Base-by-base conservation (phyloP, 2,113 vertebrate species). In the Pleuronectes platessa region DNA sequence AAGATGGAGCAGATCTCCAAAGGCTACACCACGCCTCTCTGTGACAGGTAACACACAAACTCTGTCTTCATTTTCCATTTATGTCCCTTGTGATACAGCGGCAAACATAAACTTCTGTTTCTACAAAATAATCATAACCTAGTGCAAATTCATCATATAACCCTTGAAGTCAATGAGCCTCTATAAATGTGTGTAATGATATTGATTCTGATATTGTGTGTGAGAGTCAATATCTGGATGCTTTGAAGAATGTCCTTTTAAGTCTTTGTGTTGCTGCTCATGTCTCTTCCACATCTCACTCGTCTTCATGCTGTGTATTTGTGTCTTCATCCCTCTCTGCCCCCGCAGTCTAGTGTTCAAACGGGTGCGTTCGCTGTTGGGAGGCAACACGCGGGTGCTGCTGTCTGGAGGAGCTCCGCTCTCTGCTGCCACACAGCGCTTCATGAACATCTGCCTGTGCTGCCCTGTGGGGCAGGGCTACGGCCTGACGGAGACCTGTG, bases 391-490 rank as follows among this genome's bases (percentile, higher is more conserved):
- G 1, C 95, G 97, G 1, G 68, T 98, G 27, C 92, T 99, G 61
- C 90, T 99, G 11, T 99, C 96, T 27, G 98, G 98, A 0, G 98
- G 98, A 6, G 98, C 98, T 20, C 98, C 98, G 0, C 95, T 99
- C 2, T 99, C 98, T 0, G 96, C 97, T 0, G 93, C 96, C 47
- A 99, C 98, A 0, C 98, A 99, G 83, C 93, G 95, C n/a, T 99
- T 99, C 92, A 99, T 99, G 98, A 99, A 99, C 83, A 97, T 99
- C 88, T 99, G 98, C 55, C 96, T 99, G 86, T 99, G 98, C 88
- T 99, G 98, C 90, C 95, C 98, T 0, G 98, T 99, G 72, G 97
- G 97, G 4, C 98, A 99, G 92, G 98, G 98, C 5, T 99, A 98
- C 10, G 98, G 98, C 40, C 94, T 99, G 59, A 99, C 98, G 0